A percentile compares a stretch with the other conserved stretches of the same genome.
Evolutionary conservation across 2,888 invertebrate species (phyloP).

Genomic region (Tridacna gigas): DNA sequence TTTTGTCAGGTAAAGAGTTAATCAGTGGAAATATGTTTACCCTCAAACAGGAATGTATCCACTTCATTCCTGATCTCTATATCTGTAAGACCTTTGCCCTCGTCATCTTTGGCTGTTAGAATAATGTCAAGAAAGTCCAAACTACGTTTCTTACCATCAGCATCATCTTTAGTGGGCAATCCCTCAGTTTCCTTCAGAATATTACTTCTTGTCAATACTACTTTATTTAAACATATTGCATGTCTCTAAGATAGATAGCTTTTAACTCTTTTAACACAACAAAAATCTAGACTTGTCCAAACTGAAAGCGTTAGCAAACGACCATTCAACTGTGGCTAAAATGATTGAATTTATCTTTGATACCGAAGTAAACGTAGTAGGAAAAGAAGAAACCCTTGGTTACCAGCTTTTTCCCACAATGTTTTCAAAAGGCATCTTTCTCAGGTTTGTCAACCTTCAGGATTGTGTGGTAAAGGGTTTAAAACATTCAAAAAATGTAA

Average conservation of each 20-base stretch:
- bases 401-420: neutral
- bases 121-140: conserved; percentile 76
- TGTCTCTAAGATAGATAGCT: neutral
- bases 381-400: no score
- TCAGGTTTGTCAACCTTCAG: no score
- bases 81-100: conserved; percentile 74
- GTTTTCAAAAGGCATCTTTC: no score
- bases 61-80: conserved; percentile 79
- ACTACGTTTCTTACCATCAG: conserved; percentile 42
- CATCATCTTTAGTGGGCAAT: conserved; percentile 33
- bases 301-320: neutral
- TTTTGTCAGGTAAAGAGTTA: no score
- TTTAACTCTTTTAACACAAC: neutral
- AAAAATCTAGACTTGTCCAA: neutral
- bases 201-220: neutral
- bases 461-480: no score
- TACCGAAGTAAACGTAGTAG: neutral
- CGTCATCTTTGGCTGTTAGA: conserved; percentile 72
- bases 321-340: neutral
- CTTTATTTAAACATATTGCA: neutral
- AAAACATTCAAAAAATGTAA: no score
- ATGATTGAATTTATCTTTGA: neutral
- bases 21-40: conserved; percentile 33
- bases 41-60: conserved; percentile 78
- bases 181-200: conserved; percentile 52